These are phyloP conservation scores for Heteromurus nitidus DNA, from an alignment of 2,888 invertebrate genomes.

Conservation along the genomic window DNA sequence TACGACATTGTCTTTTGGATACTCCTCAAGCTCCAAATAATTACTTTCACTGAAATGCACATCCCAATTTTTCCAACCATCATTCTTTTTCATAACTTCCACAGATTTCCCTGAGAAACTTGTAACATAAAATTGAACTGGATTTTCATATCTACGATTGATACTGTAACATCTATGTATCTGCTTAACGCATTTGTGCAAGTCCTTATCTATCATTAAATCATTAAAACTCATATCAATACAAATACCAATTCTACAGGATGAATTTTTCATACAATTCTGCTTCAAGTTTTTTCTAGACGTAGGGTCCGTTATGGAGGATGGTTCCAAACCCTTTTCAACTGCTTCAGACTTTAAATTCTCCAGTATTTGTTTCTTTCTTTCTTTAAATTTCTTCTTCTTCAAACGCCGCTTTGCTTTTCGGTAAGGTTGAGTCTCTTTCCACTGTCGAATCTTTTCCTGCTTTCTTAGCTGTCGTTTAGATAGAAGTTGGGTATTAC, in stretches of 20 bases:
- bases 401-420: conserved; percentile 53
- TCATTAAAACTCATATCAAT: conserved; percentile 95
- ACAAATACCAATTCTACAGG: conserved; percentile 83
- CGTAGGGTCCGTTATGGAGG: conserved; percentile 80
- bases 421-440: conserved; percentile 82
- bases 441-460: conserved; percentile 84
- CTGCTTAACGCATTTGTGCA: conserved; percentile 92
- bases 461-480: conserved; percentile 83
- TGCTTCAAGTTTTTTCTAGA: conserved; percentile 83
- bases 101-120: conserved; percentile 86
- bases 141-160: conserved; percentile 87
- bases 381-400: conserved; percentile 51
- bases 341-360: conserved; percentile 79
- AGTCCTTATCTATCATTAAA: conserved; percentile 91
- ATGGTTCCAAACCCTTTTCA: conserved; percentile 84
- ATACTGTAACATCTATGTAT: conserved; percentile 92
- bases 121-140: conserved; percentile 88
- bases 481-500: too few species aligned
- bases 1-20: conserved; percentile 83
- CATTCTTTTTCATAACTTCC: conserved; percentile 85
- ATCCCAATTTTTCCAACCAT: conserved; percentile 95
- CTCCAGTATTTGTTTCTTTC: conserved; percentile 33
- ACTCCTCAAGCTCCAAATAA: conserved; percentile 80
- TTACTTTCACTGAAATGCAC: conserved; percentile 78
- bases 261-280: conserved; percentile 82